phyloP scores from a whole-genome alignment of 2,113 vertebrate species.

The Leptobrachium ailaonicum region DNA sequence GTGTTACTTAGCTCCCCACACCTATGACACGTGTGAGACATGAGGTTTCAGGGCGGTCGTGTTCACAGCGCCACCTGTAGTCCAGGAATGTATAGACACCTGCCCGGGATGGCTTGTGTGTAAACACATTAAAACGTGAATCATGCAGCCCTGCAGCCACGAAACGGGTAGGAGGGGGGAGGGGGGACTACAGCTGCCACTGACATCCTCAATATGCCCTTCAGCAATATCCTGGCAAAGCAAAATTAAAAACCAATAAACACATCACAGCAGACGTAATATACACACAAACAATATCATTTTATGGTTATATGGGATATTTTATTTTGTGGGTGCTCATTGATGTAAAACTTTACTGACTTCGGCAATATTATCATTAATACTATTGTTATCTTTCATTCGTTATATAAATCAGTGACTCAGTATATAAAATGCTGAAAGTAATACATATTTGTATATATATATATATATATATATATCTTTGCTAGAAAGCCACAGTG shows the following conservation, averaged over 20 bases:
- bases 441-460: too few species aligned
- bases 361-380: too few species aligned
- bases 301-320: too few species aligned
- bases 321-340: too few species aligned
- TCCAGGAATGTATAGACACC: slow-evolving; percentile 73
- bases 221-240: slow-evolving; percentile 68
- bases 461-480: too few species aligned
- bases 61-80: slow-evolving; percentile 80
- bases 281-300: too few species aligned
- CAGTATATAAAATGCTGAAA: too few species aligned
- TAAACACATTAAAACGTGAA: slow-evolving; percentile 78
- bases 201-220: slow-evolving; percentile 67
- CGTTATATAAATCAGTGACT: too few species aligned
- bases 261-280: too few species aligned
- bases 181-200: slow-evolving; percentile 73
- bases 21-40: slow-evolving; percentile 77
- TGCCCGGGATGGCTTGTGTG: slow-evolving; percentile 72
- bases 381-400: too few species aligned
- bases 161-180: slow-evolving; percentile 61
- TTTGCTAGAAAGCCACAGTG: too few species aligned
- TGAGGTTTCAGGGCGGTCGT: slow-evolving; percentile 67
- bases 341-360: too few species aligned
- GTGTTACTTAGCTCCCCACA: slow-evolving; percentile 56
- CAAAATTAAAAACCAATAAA: slow-evolving; percentile 56
- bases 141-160: slow-evolving; percentile 76